These are phyloP conservation scores for Pycnonotus jocosus DNA, from an alignment of 2,113 vertebrate genomes.

Conservation along the genomic window DNA sequence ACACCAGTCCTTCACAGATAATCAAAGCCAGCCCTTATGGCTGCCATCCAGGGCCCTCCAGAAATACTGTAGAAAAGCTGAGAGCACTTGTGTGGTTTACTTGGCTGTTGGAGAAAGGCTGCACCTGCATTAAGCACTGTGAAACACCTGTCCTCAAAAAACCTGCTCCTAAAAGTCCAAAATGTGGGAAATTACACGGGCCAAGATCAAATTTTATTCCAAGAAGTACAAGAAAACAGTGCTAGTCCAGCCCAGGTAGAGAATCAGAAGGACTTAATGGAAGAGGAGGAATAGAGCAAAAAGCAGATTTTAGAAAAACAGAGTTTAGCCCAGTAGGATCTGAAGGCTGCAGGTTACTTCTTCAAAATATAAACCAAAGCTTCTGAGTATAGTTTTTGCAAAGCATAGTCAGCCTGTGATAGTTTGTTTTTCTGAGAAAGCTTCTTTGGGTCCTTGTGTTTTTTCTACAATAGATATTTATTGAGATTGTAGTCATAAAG, in stretches of 20 bases:
- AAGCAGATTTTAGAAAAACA: neutral
- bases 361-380: neutral
- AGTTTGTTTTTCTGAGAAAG: neutral
- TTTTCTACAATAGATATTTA: constrained; percentile 10
- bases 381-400: neutral
- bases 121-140: neutral
- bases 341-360: neutral
- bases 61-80: neutral
- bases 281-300: neutral
- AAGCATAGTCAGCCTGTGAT: neutral
- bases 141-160: neutral
- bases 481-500: neutral
- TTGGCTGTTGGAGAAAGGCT: neutral
- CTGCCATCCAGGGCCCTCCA: neutral
- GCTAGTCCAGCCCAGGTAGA: neutral
- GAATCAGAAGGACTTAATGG: neutral
- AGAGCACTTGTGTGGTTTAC: neutral
- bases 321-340: neutral
- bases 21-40: neutral
- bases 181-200: fast-evolving
- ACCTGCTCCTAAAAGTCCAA: neutral
- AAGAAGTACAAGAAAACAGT: neutral
- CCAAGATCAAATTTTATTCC: neutral
- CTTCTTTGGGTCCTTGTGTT: neutral
- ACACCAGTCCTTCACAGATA: neutral